phyloP scores from a whole-genome alignment of 2,888 invertebrate species.

The Buathra laborator region DNA sequence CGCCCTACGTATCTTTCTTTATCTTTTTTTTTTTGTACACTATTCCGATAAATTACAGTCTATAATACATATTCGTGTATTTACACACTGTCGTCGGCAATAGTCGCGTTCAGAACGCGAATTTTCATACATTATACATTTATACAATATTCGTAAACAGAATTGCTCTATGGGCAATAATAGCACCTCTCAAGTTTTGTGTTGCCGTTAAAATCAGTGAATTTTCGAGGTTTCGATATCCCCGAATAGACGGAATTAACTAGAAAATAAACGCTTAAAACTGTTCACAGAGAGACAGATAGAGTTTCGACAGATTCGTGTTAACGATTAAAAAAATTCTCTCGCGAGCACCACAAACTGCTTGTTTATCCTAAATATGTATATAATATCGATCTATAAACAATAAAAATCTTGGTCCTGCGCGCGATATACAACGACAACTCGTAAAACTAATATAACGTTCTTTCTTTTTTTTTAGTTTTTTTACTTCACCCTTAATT shows the following conservation, averaged over 20 bases:
- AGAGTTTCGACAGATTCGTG: neutral
- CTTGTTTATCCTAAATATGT: slow-evolving; percentile 6
- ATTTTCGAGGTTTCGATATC: slow-evolving; percentile 70
- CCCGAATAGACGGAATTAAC: slow-evolving; percentile 41
- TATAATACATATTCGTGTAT: slow-evolving; percentile 26
- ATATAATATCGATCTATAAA: neutral
- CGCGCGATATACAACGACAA: slow-evolving; percentile 27
- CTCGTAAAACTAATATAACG: neutral
- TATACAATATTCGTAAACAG: slow-evolving; percentile 31
- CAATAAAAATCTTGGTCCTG: slow-evolving; percentile 32
- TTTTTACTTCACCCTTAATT: neutral
- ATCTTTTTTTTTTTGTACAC: slow-evolving; percentile 1
- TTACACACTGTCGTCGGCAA: slow-evolving; percentile 37
- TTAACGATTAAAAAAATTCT: neutral
- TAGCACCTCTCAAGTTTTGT: neutral
- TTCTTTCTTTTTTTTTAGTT: too few species aligned
- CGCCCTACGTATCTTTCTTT: neutral
- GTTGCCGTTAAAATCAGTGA: slow-evolving; percentile 25
- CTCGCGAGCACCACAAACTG: slow-evolving; percentile 1
- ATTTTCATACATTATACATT: slow-evolving; percentile 31
- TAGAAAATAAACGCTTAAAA: neutral
- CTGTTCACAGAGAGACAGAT: neutral
- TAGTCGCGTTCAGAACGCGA: slow-evolving; percentile 1
- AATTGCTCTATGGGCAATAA: neutral
- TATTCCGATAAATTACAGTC: slow-evolving; percentile 29